A percentile compares a stretch with the other conserved stretches of the same genome.
These are phyloP conservation scores for Nothoprocta pentlandii DNA, from an alignment of 2,113 vertebrate species.

Conservation along the genomic window DNA sequence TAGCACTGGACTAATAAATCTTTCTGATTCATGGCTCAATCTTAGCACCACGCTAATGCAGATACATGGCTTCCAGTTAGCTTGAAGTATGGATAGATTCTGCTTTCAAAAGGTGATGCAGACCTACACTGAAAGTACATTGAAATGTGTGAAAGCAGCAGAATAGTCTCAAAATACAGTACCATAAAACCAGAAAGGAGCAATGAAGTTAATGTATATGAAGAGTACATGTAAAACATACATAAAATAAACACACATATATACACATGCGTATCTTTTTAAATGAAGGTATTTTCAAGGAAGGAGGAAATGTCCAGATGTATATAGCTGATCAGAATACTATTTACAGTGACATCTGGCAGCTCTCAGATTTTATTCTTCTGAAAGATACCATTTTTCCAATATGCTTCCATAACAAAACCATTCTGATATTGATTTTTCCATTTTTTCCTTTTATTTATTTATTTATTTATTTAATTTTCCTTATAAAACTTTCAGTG, in stretches of 20 bases:
- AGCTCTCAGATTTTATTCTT: background rate
- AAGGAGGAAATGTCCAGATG: background rate
- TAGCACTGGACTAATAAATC: background rate
- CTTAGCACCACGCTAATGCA: background rate
- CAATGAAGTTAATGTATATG: background rate
- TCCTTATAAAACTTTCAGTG: background rate
- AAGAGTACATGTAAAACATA: rapidly evolving
- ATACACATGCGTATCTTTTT: background rate
- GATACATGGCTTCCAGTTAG: background rate
- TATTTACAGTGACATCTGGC: background rate
- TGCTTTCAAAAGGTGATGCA: background rate
- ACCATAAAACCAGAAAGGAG: background rate
- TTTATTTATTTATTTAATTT: background rate
- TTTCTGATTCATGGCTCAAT: background rate
- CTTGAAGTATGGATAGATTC: background rate
- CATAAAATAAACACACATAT: background rate
- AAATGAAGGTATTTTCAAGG: background rate
- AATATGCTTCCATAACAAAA: background rate
- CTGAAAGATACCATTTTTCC: background rate
- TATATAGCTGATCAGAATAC: background rate
- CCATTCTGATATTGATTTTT: background rate
- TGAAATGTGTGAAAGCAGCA: background rate
- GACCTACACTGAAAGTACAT: background rate
- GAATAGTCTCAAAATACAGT: background rate
- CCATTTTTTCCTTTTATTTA: background rate